Conservation (phyloP, 1,140 invertebrate genomes). For the Asbolus verrucosus region DNA sequence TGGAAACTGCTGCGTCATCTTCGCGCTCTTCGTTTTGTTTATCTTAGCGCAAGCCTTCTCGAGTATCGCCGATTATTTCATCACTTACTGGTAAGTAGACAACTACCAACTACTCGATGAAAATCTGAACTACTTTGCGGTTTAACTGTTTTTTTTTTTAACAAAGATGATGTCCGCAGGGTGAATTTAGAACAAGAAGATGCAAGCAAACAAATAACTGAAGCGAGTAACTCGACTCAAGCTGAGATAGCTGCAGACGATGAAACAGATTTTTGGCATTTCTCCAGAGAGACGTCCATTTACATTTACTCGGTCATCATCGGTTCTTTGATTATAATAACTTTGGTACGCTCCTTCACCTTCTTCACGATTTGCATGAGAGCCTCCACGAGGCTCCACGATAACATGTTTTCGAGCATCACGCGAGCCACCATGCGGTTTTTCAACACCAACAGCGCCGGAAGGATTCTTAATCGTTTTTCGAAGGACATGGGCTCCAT, state of each 20-base stretch:
- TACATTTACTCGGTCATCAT: conserved; percentile 60
- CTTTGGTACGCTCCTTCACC: conserved; percentile 64
- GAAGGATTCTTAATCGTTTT: conserved; percentile 82
- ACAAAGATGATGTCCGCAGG: conserved; percentile 50
- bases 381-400: conserved; percentile 76
- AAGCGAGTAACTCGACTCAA: not conserved
- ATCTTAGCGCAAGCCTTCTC: conserved; percentile 77
- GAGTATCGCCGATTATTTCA: conserved; percentile 82
- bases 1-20: conserved; percentile 71
- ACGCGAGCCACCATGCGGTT: conserved; percentile 83
- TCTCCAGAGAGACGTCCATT: conserved; percentile 59
- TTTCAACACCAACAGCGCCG: conserved; percentile 84
- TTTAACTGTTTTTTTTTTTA: not conserved
- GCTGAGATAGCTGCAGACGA: not conserved
- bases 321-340: conserved; percentile 57
- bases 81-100: conserved; percentile 80
- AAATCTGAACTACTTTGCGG: too few species aligned
- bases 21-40: conserved; percentile 73
- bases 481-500: conserved; percentile 89
- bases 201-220: conserved; percentile 43
- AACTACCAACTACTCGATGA: too few species aligned
- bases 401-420: conserved; percentile 81
- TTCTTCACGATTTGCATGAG: conserved; percentile 74
- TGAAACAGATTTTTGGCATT: conserved; percentile 57
- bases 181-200: conserved; percentile 66